phyloP scores from a whole-genome alignment of 2,888 invertebrate species.

The Pediacus dermestoides region DNA sequence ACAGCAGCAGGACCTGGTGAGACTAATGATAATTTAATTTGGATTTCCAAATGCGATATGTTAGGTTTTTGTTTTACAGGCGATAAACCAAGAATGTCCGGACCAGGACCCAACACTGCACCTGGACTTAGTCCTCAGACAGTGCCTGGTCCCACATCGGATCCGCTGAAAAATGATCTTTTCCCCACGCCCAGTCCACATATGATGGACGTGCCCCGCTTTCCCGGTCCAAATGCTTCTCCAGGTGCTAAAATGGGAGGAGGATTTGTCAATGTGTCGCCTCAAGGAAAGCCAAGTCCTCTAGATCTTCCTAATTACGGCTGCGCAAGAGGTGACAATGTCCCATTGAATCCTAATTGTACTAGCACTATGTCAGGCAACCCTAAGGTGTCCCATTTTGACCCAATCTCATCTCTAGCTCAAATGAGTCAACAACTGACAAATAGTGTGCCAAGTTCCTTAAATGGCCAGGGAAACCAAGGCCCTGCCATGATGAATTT shows the following conservation, averaged over 20 bases:
- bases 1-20: constrained; percentile 22
- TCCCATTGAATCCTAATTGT: constrained; percentile 65
- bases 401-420: constrained; percentile 89
- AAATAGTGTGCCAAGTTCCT: constrained; percentile 64
- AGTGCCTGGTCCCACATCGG: constrained; percentile 45
- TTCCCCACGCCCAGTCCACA: constrained; percentile 48
- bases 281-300: constrained; percentile 44
- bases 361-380: constrained; percentile 55
- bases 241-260: constrained; percentile 48
- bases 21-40: constrained; percentile 3
- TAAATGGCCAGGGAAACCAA: constrained; percentile 54
- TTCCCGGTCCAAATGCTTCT: constrained; percentile 49
- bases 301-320: constrained; percentile 47
- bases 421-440: constrained; percentile 94
- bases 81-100: constrained; percentile 44
- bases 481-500: constrained; percentile 56
- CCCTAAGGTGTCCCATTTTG: constrained; percentile 72
- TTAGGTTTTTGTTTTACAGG: constrained; percentile 33
- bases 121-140: constrained; percentile 44
- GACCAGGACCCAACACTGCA: constrained; percentile 33
- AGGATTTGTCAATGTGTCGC: constrained; percentile 49
- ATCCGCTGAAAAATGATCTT: constrained; percentile 45
- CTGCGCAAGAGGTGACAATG: constrained; percentile 57
- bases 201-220: constrained; percentile 53
- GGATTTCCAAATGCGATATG: no score